phyloP scores from a whole-genome alignment of 2,888 invertebrate genomes.

The Apodemia zela region DNA sequence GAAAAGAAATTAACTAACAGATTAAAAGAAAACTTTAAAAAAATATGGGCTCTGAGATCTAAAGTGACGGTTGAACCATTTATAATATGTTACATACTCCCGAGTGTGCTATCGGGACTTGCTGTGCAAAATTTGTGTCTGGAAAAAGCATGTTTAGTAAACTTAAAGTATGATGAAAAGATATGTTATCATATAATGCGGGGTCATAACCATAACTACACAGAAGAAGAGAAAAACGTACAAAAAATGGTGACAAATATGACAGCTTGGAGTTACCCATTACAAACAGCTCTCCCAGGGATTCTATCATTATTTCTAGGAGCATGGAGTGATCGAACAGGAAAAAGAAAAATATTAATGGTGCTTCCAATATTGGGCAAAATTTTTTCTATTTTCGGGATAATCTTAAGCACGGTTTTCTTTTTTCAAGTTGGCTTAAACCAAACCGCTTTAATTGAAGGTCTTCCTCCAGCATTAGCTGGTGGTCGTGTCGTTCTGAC shows the following conservation, averaged over 20 bases:
- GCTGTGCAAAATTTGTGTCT: conserved; percentile 78
- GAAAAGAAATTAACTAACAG: conserved; percentile 59
- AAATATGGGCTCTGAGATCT: conserved; percentile 61
- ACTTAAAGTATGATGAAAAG: conserved; percentile 72
- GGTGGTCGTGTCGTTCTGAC: conserved; percentile 82
- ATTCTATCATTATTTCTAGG: conserved; percentile 80
- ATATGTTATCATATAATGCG: conserved; percentile 76
- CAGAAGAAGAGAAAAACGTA: conserved; percentile 66
- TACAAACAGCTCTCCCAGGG: conserved; percentile 80
- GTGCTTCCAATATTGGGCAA: conserved; percentile 81
- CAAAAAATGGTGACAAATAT: conserved; percentile 78
- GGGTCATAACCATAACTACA: conserved; percentile 58
- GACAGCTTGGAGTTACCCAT: conserved; percentile 79
- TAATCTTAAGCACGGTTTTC: conserved; percentile 79
- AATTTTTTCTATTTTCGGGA: conserved; percentile 73
- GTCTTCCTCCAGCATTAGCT: conserved; percentile 80
- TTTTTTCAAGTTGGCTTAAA: conserved; percentile 78
- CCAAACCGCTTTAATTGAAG: conserved; percentile 77
- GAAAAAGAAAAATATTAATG: conserved; percentile 80
- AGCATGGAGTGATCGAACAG: conserved; percentile 83
- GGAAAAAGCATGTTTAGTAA: conserved; percentile 81
- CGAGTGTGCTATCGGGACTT: conserved; percentile 83
- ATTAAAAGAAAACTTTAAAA: conserved; percentile 61
- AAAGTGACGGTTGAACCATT: conserved; percentile 84
- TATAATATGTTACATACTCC: conserved; percentile 83